A percentile compares a stretch with the other conserved stretches of the same genome.
These are phyloP conservation scores for Amphiprion percula DNA, from an alignment of 2,113 vertebrate genomes.

Conservation along the genomic window DNA sequence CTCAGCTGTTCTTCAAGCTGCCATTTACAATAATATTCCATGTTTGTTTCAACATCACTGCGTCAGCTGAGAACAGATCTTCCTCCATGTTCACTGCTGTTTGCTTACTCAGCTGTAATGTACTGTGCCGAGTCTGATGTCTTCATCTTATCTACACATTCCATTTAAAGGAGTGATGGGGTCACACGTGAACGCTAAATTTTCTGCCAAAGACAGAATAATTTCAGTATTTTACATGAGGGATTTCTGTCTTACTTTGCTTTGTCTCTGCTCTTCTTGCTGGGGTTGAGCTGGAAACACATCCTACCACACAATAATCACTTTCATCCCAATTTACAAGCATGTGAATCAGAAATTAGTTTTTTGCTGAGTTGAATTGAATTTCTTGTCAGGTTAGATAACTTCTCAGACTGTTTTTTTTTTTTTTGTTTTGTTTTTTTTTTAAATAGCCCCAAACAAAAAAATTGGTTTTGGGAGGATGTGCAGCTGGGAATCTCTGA, in stretches of 20 bases:
- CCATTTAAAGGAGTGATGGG: background rate
- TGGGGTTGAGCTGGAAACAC: conserved; percentile 1
- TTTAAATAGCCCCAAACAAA: too few relatives aligned
- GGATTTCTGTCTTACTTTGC: background rate
- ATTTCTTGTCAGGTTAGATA: background rate
- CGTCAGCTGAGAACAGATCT: background rate
- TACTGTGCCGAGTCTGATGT: background rate
- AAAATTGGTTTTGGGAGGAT: too few relatives aligned
- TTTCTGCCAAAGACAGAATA: background rate
- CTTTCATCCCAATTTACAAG: background rate
- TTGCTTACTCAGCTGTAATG: conserved; percentile 42
- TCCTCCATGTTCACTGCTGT: conserved; percentile 9
- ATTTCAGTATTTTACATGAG: background rate
- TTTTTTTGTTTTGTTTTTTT: background rate
- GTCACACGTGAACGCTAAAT: background rate
- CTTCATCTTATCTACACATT: background rate
- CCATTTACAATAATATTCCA: background rate
- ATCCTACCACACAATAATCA: background rate
- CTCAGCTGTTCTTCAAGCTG: conserved; percentile 1
- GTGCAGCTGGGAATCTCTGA: too few relatives aligned
- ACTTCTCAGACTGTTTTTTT: background rate
- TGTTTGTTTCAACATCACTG: conserved; percentile 21
- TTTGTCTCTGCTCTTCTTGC: background rate
- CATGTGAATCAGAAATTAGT: background rate
- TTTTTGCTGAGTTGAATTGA: background rate